Conservation (phyloP, 2,113 vertebrate species). For the Anoplopoma fimbria region DNA sequence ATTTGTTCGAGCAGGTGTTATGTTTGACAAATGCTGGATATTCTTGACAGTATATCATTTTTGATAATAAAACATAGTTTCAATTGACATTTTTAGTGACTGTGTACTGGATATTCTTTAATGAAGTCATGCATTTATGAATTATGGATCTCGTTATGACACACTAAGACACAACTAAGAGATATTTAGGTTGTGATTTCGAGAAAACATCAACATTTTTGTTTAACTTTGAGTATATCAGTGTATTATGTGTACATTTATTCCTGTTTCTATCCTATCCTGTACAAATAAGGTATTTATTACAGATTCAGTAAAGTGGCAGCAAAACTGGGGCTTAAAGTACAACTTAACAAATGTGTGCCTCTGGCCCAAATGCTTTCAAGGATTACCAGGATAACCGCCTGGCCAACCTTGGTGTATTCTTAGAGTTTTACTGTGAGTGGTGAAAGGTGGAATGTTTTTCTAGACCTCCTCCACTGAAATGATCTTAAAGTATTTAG, state of each 20-base stretch:
- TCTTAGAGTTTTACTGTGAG: conserved; percentile 44
- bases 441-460: conserved; percentile 43
- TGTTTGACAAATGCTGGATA: not conserved
- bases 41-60: not conserved
- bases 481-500: conserved; percentile 9
- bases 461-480: conserved; percentile 5
- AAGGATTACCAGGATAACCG: conserved; percentile 21
- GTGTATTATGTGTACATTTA: not conserved
- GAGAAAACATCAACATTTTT: not conserved
- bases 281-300: conserved; percentile 6
- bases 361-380: conserved; percentile 19
- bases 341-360: not conserved
- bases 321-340: not conserved
- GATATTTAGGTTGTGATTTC: not conserved
- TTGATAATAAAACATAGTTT: not conserved
- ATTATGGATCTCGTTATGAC: not conserved
- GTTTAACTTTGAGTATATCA: not conserved
- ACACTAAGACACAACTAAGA: not conserved
- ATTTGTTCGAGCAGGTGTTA: not conserved
- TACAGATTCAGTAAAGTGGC: not conserved
- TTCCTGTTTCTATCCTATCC: not conserved
- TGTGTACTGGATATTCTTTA: not conserved
- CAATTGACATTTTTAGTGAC: not conserved
- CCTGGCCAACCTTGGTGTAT: conserved; percentile 16
- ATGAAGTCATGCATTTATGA: too few relatives aligned